Evolutionary conservation across 1,140 invertebrate genomes (phyloP), one percentile per base, ranked within the genome.

Genomic region (Rhynchophorus ferrugineus): DNA sequence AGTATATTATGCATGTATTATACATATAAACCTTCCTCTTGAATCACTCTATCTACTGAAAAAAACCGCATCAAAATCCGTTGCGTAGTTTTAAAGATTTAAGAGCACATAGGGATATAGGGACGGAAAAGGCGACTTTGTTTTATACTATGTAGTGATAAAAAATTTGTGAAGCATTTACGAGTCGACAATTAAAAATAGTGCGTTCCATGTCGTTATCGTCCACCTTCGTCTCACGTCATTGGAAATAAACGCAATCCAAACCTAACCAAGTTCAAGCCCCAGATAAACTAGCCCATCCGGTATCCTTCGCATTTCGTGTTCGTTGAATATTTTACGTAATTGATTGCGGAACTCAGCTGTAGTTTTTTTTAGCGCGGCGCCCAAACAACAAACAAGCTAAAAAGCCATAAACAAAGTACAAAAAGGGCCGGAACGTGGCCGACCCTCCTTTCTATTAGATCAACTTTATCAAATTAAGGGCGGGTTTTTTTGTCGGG

Each of bases 381-480:
- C 24, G 24, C 5, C n/a, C n/a, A 11, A 29, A 11, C 5, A 29
- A 29, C 5, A 29, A 29, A 29, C 24, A 29, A 29, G 24, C 11
- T 29, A 29, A 29, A 29, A 29, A 29, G 24, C 5, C 11, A 29
- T 29, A 29, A 29, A 29, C 24, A 29, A 29, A 29, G 24, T 37
- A 46, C 43, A 45, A 52, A 37, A 46, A 34, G 43, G 50, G 43
- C 42, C 18, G 22, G 44, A 52, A 17, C 29, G 24, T 29, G 50
- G 42, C 50, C 33, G 43, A 39, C 50, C 50, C 50, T 41, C 9
- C 50, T 24, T 46, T 52, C 42, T 52, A 52, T 52, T 52, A 52
- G 50, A 52, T 52, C 50, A 52, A 39, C 43, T 45, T 52, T 44
- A 52, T 52, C 43, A 52, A 45, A 52, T 52, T 52, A 52, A 39